Percentiles rank a stretch among this genome's conserved stretches.
Evolutionary conservation across 2,113 vertebrate species (phyloP).

Genomic region (Xerus inauris): DNA sequence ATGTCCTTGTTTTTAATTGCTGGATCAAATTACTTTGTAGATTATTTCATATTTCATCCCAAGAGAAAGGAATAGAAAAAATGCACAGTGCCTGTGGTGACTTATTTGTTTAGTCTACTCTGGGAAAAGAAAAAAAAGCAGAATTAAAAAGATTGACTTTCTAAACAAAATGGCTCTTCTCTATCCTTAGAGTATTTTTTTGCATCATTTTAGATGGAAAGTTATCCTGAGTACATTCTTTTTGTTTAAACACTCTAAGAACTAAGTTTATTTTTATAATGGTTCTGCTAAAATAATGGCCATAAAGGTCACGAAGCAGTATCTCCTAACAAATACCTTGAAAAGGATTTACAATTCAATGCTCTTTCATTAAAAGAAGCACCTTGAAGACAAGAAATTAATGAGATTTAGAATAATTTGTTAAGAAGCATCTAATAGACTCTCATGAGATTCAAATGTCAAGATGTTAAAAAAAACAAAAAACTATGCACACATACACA

Average conservation of each 20-base stretch:
- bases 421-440: slow-evolving; percentile 74
- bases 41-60: slow-evolving; percentile 79
- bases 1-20: slow-evolving; percentile 83
- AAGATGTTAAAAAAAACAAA: slow-evolving; percentile 70
- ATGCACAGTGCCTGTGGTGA: slow-evolving; percentile 77
- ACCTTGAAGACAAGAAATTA: slow-evolving; percentile 72
- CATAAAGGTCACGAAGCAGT: slow-evolving; percentile 77
- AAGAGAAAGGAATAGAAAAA: slow-evolving; percentile 79
- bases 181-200: slow-evolving; percentile 67
- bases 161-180: slow-evolving; percentile 78
- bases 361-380: slow-evolving; percentile 66
- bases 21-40: slow-evolving; percentile 83
- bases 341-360: slow-evolving; percentile 74
- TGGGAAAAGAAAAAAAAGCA: not conserved
- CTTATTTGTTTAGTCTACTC: slow-evolving; percentile 75
- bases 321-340: slow-evolving; percentile 75
- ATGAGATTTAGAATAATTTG: slow-evolving; percentile 80
- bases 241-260: slow-evolving; percentile 74
- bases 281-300: slow-evolving; percentile 77
- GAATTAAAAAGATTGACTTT: slow-evolving; percentile 77
- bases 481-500: slow-evolving; percentile 53
- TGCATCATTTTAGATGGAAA: slow-evolving; percentile 73
- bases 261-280: slow-evolving; percentile 80
- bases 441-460: slow-evolving; percentile 78
- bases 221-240: slow-evolving; percentile 69